Base-by-base conservation (phyloP, 30 jellyfish, hydroid and myxozoan genomes). In the Nemopilema nomurai region DNA sequence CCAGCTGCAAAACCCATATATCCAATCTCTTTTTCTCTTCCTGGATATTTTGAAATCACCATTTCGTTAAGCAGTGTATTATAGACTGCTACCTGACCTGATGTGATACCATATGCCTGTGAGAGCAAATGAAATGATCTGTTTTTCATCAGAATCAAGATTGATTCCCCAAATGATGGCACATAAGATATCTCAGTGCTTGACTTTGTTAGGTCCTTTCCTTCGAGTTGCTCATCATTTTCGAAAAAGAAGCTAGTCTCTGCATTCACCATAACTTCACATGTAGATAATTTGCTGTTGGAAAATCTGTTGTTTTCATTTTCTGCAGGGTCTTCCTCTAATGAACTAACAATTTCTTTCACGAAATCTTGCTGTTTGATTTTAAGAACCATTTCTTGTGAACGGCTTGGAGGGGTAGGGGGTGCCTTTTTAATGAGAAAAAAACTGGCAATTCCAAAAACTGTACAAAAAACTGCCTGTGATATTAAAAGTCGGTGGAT, bases 1-100 rank as follows among this genome's bases (percentile, higher is more conserved):
- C 79, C 94, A 20, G 96, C 89, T 16, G 95, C 87, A 28, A 85
- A 84, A 0, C 99, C 99, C 97, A 94, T 84, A 80, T 69, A 94
- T 1, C 99, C 99, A 29, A 94, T 89, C 62, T 89, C 94, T 25
- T 77, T 84, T 52, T 89, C 99, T 51, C 41, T 84, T 13, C 97
- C 99, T 23, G 92, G 96, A 49, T 77, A 75, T 25, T 72, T 65
- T 6, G 87, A 27, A 28, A 64, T 81, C 29, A 87, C 87, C 96
- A 88, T 84, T 66, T 81, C 95, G 82, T 94, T 94, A 24, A 94
- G 89, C 3, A 94, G 75, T n/a, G 97, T 85, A 83, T 81, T 89
- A 52, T 80, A 83, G 22, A 96, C 99, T 7, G 88, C 95, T 16
- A 89, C 71, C 4, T 84, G 88, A 0, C 97, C 99, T 49, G 73